Conservation (phyloP, 2,888 invertebrate genomes). For the Endotricha flammealis region DNA sequence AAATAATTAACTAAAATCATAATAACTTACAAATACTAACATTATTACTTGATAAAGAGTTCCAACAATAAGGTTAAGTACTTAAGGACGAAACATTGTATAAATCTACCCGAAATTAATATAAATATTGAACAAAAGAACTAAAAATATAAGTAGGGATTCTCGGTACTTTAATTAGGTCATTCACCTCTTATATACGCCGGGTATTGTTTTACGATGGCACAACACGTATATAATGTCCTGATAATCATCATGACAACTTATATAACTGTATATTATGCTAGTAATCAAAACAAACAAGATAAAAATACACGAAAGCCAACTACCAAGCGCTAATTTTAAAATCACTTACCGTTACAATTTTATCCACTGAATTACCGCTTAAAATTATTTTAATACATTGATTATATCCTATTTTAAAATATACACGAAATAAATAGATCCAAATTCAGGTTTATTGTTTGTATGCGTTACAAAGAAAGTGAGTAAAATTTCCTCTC, state of each 20-base stretch:
- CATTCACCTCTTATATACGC: conserved; percentile 46
- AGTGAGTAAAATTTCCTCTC: conserved; percentile 21
- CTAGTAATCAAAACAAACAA: conserved; percentile 48
- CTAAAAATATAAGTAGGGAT: neutral
- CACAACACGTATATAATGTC: conserved; percentile 36
- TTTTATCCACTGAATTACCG: neutral
- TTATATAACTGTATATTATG: conserved; percentile 51
- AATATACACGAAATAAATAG: neutral
- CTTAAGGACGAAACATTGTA: no score
- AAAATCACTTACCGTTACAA: conserved; percentile 29
- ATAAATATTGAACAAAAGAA: no score
- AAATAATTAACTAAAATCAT: no score
- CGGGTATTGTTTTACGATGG: conserved; percentile 33
- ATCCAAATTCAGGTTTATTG: conserved; percentile 11
- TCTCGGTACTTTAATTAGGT: conserved; percentile 20
- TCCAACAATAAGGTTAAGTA: no score
- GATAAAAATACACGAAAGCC: conserved; percentile 20
- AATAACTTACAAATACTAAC: no score
- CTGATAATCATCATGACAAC: conserved; percentile 47
- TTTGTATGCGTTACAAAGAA: conserved; percentile 26
- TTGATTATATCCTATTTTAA: neutral
- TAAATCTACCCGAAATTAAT: conserved; percentile 1
- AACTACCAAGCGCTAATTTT: conserved; percentile 32
- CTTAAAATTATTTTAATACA: neutral
- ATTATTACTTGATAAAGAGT: no score